Base-by-base conservation (phyloP, 1,140 invertebrate genomes). In the Eubasilissa regina region DNA sequence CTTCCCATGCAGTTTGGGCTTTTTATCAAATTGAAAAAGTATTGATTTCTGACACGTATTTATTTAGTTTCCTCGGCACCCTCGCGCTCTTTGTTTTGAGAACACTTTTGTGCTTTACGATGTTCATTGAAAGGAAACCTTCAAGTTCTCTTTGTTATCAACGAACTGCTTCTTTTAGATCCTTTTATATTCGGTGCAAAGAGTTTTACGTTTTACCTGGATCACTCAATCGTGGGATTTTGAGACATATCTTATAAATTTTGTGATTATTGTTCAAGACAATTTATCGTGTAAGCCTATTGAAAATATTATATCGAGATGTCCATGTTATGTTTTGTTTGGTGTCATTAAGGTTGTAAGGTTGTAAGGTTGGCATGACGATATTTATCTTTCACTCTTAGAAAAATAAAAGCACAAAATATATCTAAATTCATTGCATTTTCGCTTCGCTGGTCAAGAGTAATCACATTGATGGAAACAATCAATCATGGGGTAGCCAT, bases 21-120 rank as follows among this genome's bases (percentile, higher is more conserved):
- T 82, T 82, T 82, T 78, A 82, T 80, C 78, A 80, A 82, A 82
- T 82, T 82, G 81, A 82, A 82, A 81, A 82, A 80, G 81, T 82
- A 82, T 82, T 82, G 81, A 82, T 82, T 75, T 77, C 80, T 79
- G 77, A 79, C 80, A 79, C 77, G 75, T 77, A 79, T 79, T 81
- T 77, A 76, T 76, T 76, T 60, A 62, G 58, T 62, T 76, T 81
- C 55, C 21, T 13, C 58, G 58, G 45, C 35, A 48, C 74, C 76
- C 51, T 58, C 62, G 76, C 47, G 58, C 56, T 35, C 72, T 78
- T 78, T 79, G 80, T 75, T 76, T 76, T 77, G 48, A 73, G 80
- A 78, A 66, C 75, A 76, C 79, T 75, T 35, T 75, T 80, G 75
- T 80, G 68, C 64, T 73, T 73, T 73, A 53, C 48, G 68, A 73